Evolutionary conservation across 2,888 invertebrate genomes (phyloP), one percentile per base, ranked within the genome.

Genomic region (Abscondita cerata): DNA sequence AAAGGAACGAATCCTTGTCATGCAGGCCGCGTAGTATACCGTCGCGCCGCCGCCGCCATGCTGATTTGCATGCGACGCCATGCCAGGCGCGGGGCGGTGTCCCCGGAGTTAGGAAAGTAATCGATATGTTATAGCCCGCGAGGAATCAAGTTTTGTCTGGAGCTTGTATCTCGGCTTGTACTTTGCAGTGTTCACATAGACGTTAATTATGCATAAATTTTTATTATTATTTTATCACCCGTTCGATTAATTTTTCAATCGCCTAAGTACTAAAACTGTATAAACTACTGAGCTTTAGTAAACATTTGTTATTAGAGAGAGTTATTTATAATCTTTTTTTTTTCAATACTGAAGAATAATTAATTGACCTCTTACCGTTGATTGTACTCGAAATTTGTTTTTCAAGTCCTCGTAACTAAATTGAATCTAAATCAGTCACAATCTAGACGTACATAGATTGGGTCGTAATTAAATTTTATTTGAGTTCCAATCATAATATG

Each of bases 21-120:
- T 85, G 85, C 85, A 83, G 85, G 84, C 82, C 83, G 83, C 85
- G 83, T 85, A 84, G 83, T 83, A 85, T 84, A 83, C 82, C 77
- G 79, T 82, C 85, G 84, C 75, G 70, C 75, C 68, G 70, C 73
- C 81, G 82, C 82, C 83, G 84, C 84, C 84, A 84, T 84, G 83
- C 84, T 84, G 84, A 84, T 84, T 84, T 84, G 84, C 84, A 84
- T 84, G 83, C 84, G 84, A 83, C 84, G 84, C 83, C 83, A 84
- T 83, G 82, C 81, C 83, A 80, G 81, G 73, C 69, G 73, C 72
- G 75, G 75, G 76, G 74, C 78, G 75, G 78, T 75, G 74, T 75
- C 71, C 75, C 73, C 71, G 72, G 64, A 67, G 74, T 73, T 76
- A 78, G 80, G 79, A 80, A 82, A 81, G 80, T 81, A 83, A 83